A percentile compares a stretch with the other conserved stretches of the same genome.
Evolutionary conservation across 1,140 invertebrate species (phyloP).

Genomic region (Brachystomella parvula): DNA sequence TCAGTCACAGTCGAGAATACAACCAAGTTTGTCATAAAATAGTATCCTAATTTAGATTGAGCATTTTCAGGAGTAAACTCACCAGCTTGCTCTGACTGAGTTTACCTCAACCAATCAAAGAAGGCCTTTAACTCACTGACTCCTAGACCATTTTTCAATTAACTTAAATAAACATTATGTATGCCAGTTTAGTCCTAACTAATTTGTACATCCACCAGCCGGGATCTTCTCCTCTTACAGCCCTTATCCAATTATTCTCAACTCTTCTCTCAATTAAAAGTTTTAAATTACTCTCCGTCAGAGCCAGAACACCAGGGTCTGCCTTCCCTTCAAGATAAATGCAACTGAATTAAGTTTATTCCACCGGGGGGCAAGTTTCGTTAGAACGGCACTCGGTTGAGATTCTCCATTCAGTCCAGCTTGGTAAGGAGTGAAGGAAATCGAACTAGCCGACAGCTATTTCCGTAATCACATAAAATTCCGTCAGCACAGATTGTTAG

Average conservation of each 20-base stretch:
- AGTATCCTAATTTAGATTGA: too few species aligned
- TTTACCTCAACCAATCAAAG: too few species aligned
- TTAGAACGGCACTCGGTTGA: too few species aligned
- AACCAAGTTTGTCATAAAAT: too few species aligned
- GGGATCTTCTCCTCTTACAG: neutral
- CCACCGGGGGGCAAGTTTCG: too few species aligned
- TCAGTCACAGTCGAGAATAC: too few species aligned
- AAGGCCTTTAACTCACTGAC: too few species aligned
- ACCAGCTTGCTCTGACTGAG: too few species aligned
- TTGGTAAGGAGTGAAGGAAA: constrained; percentile 75
- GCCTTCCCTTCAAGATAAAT: neutral
- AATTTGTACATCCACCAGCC: constrained; percentile 1
- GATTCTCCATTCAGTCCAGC: constrained; percentile 50
- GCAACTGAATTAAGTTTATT: constrained; percentile 7
- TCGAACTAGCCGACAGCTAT: constrained; percentile 75
- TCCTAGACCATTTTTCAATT: constrained; percentile 1
- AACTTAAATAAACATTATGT: constrained; percentile 2
- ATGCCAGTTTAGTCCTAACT: neutral
- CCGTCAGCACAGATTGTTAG: constrained; percentile 65
- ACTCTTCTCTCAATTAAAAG: neutral
- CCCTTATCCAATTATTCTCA: neutral
- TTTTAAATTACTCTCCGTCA: constrained; percentile 5
- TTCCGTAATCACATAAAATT: constrained; percentile 88
- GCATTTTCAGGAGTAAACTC: too few species aligned
- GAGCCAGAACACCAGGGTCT: neutral